Conservation (phyloP, 2,888 invertebrate species). For the Cyaniris semiargus region DNA sequence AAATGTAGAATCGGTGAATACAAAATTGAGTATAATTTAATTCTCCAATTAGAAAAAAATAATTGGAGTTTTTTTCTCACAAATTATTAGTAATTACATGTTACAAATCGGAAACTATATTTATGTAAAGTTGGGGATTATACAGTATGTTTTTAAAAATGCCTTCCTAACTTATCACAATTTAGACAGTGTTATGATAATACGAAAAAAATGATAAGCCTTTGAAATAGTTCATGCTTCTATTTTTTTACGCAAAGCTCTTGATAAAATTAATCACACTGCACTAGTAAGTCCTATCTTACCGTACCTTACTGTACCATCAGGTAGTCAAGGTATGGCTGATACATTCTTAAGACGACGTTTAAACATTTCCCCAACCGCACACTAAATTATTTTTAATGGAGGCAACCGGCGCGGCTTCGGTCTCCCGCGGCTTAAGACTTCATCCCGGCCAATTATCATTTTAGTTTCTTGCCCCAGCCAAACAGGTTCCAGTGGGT, state of each 20-base stretch:
- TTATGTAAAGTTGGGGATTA: no score
- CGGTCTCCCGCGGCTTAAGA: constrained; percentile 50
- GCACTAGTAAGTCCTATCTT: no score
- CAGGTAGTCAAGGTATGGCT: background rate
- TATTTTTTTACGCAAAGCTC: no score
- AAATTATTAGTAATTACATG: background rate
- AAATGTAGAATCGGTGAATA: background rate
- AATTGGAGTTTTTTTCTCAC: background rate
- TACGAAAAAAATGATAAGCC: no score
- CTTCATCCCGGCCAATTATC: constrained; percentile 51
- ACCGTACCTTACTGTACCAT: no score
- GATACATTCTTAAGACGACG: background rate
- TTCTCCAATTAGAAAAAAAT: background rate
- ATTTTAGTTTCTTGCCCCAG: constrained; percentile 46
- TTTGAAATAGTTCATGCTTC: no score
- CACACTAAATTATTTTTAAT: constrained; percentile 46
- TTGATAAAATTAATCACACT: no score
- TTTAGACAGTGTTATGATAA: no score
- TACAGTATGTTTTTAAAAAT: no score
- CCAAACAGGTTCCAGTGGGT: background rate
- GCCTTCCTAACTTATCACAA: no score
- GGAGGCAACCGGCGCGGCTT: constrained; percentile 58
- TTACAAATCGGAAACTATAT: background rate
- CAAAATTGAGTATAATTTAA: background rate
- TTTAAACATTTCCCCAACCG: background rate